phyloP scores from a whole-genome alignment of 1,140 invertebrate species.

The Nasonia vitripennis region DNA sequence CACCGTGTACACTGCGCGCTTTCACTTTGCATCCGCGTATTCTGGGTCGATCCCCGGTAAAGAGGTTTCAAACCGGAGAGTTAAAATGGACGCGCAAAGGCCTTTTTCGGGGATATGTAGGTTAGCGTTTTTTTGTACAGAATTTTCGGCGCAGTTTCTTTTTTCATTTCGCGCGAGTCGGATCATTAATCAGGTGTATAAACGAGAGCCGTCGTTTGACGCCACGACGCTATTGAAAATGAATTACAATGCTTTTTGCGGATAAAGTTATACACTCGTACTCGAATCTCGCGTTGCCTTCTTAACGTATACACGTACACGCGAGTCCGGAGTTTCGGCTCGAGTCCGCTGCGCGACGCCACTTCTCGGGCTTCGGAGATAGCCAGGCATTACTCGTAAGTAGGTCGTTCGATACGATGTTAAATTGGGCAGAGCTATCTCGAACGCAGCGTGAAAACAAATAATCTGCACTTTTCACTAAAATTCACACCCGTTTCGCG shows the following conservation, averaged over 20 bases:
- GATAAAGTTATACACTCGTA: not conserved
- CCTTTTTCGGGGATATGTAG: not conserved
- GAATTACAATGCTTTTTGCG: not conserved
- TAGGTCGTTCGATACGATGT: not conserved
- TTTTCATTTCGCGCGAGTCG: not conserved
- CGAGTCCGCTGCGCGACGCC: not conserved
- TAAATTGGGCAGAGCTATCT: not conserved
- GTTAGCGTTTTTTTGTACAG: not conserved
- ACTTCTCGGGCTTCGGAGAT: not conserved
- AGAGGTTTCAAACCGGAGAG: not conserved
- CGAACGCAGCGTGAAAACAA: not conserved
- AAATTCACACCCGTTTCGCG: too few relatives aligned
- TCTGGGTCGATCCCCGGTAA: not conserved
- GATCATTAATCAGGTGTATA: not conserved
- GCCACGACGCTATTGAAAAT: not conserved
- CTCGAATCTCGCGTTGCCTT: not conserved
- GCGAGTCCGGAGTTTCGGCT: not conserved
- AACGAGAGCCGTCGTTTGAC: too few relatives aligned
- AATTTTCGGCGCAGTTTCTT: not conserved
- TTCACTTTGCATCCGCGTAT: constrained; percentile 1
- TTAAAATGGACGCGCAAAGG: not conserved
- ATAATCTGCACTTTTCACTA: not conserved
- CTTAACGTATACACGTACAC: not conserved
- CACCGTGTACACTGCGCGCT: not conserved
- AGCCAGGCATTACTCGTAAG: not conserved